Evolutionary conservation across 2,113 vertebrate genomes (phyloP).

Genomic region (Eurystomus gularis): DNA sequence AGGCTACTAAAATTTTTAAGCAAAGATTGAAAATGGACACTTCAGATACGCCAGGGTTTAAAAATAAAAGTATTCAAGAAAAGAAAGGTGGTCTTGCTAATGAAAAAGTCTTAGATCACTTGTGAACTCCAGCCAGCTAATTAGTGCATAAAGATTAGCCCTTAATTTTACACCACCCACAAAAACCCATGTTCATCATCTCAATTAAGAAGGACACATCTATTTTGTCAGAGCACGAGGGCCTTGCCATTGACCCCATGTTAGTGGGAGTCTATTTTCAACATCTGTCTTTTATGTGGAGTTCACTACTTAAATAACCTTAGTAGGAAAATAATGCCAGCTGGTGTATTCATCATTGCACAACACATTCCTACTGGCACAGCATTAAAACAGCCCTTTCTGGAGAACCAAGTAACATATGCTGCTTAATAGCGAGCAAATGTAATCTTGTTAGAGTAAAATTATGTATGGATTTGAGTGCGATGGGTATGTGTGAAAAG

Average conservation of each 20-base stretch:
- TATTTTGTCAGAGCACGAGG: not conserved
- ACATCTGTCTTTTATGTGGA: not conserved
- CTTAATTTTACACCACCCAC: not conserved
- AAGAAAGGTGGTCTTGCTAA: not conserved
- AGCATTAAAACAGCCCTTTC: constrained; percentile 2
- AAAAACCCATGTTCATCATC: not conserved
- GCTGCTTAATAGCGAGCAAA: constrained; percentile 7
- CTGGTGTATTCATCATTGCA: not conserved
- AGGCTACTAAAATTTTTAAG: not conserved
- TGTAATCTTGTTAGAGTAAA: constrained; percentile 13
- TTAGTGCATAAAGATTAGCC: not conserved
- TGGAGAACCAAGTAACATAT: constrained; percentile 11
- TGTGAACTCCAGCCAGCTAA: not conserved
- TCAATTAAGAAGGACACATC: not conserved
- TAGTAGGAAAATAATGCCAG: constrained; percentile 17
- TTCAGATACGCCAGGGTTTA: not conserved
- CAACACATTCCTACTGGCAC: not conserved
- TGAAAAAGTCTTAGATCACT: not conserved
- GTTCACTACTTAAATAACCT: constrained; percentile 19
- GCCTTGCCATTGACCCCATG: not conserved
- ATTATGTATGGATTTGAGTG: not conserved
- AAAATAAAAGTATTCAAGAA: not conserved
- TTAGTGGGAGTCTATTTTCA: not conserved
- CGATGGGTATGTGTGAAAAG: not conserved
- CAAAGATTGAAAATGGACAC: not conserved